phyloP scores from a whole-genome alignment of 2,888 invertebrate genomes.

The Heteromyza rotundicornis region DNA sequence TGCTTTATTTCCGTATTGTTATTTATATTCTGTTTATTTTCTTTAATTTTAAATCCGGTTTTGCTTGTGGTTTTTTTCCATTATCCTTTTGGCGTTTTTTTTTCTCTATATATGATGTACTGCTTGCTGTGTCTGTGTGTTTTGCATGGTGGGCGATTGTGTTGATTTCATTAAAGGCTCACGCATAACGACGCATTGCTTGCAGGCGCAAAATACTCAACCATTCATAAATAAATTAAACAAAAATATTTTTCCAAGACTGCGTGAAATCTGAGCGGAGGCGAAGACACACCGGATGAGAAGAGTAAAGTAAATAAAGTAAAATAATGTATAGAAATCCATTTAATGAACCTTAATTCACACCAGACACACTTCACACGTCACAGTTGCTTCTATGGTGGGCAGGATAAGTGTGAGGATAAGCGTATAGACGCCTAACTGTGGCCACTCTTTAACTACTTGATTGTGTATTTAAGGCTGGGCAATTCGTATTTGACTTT shows the following conservation, averaged over 20 bases:
- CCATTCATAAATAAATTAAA: constrained; percentile 58
- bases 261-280: neutral
- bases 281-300: neutral
- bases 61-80: constrained; percentile 15
- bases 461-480: no score
- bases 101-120: no score
- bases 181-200: constrained; percentile 9
- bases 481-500: constrained; percentile 1
- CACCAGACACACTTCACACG: neutral
- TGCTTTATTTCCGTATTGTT: constrained; percentile 16
- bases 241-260: constrained; percentile 56
- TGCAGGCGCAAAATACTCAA: neutral
- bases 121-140: neutral
- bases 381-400: no score
- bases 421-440: no score
- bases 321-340: neutral
- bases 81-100: constrained; percentile 12
- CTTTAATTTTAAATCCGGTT: constrained; percentile 49
- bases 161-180: no score
- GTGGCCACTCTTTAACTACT: no score
- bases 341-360: constrained; percentile 1
- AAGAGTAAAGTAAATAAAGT: no score
- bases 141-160: neutral
- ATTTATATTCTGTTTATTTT: constrained; percentile 44
- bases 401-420: no score